Base-by-base conservation (phyloP, 1,140 invertebrate species). In the Acyrthosiphon pisum region DNA sequence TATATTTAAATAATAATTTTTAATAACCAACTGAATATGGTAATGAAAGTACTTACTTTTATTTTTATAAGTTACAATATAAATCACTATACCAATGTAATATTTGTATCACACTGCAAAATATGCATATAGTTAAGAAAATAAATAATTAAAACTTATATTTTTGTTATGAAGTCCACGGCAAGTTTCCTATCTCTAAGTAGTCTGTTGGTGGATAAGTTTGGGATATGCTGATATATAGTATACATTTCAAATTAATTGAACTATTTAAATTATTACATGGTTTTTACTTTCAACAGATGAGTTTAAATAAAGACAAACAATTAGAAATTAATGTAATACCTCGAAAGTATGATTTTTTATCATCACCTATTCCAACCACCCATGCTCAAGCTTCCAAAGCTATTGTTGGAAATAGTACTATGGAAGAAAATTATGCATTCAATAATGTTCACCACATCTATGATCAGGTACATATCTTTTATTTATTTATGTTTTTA, bases 401-500 rank as follows among this genome's bases (percentile, higher is more conserved):
- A 94, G 95, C 95, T 44, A 95, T 96, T 83, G 95, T 95, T 30
- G 95, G 96, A 94, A 96, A 97, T 53, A 96, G 96, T 94, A 96
- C 96, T 46, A 96, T 97, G 94, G 97, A 97, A 93, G 97, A 98
- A 94, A 98, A 97, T 94, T 98, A 98, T 96, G 97, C 97, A 3
- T 98, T 98, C 95, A 96, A 97, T 94, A 98, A 97, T 76, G 97
- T 98, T 93, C 97, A 98, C 95, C 97, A 98, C 95, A 97, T 98
- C 94, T 98, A 98, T 96, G 98, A 98, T 96, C 96, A 97, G 95
- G 96, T 97, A 95, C 90, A 48, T 83, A 41, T 26, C 11, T 68
- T 91, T 50, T 68, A 23, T 91, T 50, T 35, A 56, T 37, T n/a
- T 53, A 44, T 56, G 88, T 56, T 44, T 91, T 90, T 37, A 3